These are phyloP conservation scores for Schlechtendalia chinensis DNA, from an alignment of 1,140 invertebrate species.

Conservation along the genomic window DNA sequence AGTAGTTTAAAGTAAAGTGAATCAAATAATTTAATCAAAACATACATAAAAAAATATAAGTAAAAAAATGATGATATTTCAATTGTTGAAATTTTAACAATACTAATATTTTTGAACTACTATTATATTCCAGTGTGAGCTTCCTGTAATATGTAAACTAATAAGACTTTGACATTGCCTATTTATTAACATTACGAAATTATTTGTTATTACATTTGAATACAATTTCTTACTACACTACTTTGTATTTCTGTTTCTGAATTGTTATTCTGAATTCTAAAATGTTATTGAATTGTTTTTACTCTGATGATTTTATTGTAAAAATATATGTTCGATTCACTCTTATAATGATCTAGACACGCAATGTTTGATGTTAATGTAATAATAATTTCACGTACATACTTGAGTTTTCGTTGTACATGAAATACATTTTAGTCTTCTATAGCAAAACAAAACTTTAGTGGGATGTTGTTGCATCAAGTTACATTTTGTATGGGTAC, in stretches of 20 bases:
- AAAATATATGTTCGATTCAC: not conserved
- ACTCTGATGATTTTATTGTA: not conserved
- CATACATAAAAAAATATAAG: too few relatives aligned
- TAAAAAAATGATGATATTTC: not conserved
- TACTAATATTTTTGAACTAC: not conserved
- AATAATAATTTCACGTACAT: not conserved
- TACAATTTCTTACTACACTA: not conserved
- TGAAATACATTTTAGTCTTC: not conserved
- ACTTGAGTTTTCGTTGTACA: not conserved
- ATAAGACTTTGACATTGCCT: constrained; percentile 22
- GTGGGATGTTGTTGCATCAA: not conserved
- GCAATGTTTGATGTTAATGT: not conserved
- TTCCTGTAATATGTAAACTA: constrained; percentile 12
- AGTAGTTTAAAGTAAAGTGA: too few relatives aligned
- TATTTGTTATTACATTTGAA: not conserved
- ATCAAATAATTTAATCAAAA: too few relatives aligned
- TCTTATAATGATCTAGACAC: not conserved
- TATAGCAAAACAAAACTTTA: constrained; percentile 3
- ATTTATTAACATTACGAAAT: constrained; percentile 18
- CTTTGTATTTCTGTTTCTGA: not conserved
- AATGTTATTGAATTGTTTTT: not conserved
- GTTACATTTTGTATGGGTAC: not conserved
- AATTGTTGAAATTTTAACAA: constrained; percentile 16
- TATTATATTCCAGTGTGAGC: constrained; percentile 31
- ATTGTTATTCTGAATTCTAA: not conserved